A percentile compares a stretch with the other conserved stretches of the same genome.
Evolutionary conservation across 2,113 vertebrate genomes (phyloP).

Genomic region (Trochalopteron elliotii): DNA sequence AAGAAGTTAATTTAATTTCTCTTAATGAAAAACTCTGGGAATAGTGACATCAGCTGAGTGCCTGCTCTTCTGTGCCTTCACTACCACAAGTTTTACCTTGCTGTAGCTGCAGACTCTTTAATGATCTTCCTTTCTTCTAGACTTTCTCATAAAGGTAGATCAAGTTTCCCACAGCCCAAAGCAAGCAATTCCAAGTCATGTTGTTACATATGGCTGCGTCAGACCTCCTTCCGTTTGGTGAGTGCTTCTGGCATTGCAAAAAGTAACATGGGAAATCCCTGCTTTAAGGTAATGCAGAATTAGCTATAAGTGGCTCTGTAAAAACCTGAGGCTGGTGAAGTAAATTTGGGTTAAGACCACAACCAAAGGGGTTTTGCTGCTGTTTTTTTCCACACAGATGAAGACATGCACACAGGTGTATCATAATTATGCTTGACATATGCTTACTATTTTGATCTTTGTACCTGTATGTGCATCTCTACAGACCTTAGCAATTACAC

Average conservation of each 20-base stretch:
- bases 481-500: background rate
- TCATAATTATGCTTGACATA: conserved; percentile 11
- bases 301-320: conserved; percentile 6
- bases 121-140: background rate
- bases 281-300: conserved; percentile 40
- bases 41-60: background rate
- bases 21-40: background rate
- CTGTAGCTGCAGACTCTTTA: background rate
- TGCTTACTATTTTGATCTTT: conserved; percentile 3
- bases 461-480: background rate
- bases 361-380: background rate
- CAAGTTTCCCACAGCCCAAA: background rate
- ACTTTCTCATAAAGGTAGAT: background rate
- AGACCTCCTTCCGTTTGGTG: conserved; percentile 6
- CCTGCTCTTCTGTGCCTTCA: background rate
- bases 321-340: conserved; percentile 6
- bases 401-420: background rate
- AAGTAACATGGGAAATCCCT: conserved; percentile 41
- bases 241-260: conserved; percentile 23
- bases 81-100: background rate
- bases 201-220: background rate
- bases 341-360: conserved; percentile 39
- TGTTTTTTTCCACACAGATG: background rate
- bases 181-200: background rate
- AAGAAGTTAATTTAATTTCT: background rate